These are phyloP conservation scores for Villa cingulata DNA, from an alignment of 2,888 invertebrate genomes.

Conservation along the genomic window DNA sequence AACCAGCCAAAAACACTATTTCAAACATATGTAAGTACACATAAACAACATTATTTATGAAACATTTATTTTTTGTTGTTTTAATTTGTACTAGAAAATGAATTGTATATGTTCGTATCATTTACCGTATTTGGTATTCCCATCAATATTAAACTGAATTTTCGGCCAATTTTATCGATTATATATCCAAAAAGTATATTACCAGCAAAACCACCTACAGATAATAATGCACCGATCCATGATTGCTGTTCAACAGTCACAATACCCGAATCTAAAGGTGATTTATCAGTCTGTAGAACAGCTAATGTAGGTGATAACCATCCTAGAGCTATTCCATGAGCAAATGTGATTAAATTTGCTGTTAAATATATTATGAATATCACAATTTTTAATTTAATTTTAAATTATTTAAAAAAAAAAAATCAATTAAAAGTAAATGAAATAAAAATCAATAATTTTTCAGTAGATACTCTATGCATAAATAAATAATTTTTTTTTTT, in stretches of 20 bases:
- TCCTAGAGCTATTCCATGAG: constrained; percentile 28
- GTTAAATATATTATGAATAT: no score
- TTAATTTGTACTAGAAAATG: no score
- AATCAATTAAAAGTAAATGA: no score
- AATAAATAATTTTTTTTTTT: not conserved
- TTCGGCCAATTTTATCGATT: constrained; percentile 26
- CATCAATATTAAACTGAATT: constrained; percentile 23
- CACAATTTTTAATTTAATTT: no score
- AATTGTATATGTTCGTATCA: no score
- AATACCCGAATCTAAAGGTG: constrained; percentile 8
- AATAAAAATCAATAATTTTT: no score
- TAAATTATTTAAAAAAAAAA: no score
- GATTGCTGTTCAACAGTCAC: constrained; percentile 25
- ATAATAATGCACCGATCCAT: constrained; percentile 28
- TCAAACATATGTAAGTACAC: not conserved
- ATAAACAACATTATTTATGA: no score
- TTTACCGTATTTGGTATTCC: constrained; percentile 30
- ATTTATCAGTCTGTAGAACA: constrained; percentile 18
- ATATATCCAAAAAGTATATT: constrained; percentile 25
- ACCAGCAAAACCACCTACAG: constrained; percentile 27
- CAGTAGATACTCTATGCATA: no score
- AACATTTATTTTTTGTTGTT: no score
- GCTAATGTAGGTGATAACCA: constrained; percentile 29
- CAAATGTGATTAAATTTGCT: constrained; percentile 26
- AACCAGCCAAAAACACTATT: constrained; percentile 26